Base-by-base conservation (phyloP, 2,797 vertebrate species). In the Cynodonichthys magdalenae region DNA sequence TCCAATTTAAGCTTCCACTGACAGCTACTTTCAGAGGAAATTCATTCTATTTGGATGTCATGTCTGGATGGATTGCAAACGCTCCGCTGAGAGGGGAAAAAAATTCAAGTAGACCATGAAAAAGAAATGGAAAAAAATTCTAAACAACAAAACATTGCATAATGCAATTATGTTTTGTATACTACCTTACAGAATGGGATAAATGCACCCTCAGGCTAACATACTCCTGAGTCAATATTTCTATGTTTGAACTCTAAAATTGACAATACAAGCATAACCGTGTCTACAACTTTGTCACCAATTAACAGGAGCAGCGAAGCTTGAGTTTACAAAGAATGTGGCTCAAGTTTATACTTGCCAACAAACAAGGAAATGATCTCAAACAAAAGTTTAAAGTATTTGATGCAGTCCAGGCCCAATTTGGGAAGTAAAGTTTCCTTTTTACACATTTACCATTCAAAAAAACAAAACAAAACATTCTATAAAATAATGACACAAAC, bases 11-110 rank as follows among this genome's bases (percentile, higher is more conserved):
- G 80, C 67, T 76, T 58, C 31, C 63, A 39, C 63, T 79, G 87
- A 89, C 88, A 77, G 87, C 87, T 76, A 66, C 82, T 86, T 82
- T 77, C 77, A 84, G 70, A 79, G 75, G 66, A 86, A 84, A 80
- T 75, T 78, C 84, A 78, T 88, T 87, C 72, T 59, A 28, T 55
- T 76, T 27, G 14, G 58, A 56, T 53, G 77, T 83, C 82, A 75
- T 58, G 82, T 87, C 84, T 56, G 61, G 79, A 87, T 59, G 76
- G 76, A 79, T 81, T 18, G 50, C 53, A 67, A 64, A 62, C 47
- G 53, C 63, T 50, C 59, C 53, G 7, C 42, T 15, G 50, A 46
- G 53, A 12, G 47, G 36, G 18, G 3, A 17, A 20, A 55, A 3
- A 15, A 36, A 51, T 69, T 53, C 58, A 50, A 63, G 15, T 3